phyloP scores from a whole-genome alignment of 2,797 vertebrate species.

The Sebastes reedi region DNA sequence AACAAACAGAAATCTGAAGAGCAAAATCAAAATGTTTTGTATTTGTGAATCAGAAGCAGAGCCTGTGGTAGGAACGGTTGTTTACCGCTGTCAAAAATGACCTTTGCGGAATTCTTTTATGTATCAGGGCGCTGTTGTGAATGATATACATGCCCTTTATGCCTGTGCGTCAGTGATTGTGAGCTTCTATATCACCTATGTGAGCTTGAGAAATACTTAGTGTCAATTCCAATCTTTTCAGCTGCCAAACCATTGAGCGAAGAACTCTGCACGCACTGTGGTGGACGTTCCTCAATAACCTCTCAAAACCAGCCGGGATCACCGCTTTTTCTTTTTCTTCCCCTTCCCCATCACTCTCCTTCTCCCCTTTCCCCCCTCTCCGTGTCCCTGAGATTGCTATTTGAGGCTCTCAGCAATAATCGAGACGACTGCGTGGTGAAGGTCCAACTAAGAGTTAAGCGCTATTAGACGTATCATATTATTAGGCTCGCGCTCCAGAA shows the following conservation, averaged over 20 bases:
- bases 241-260: conserved; percentile 60
- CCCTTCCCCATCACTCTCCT: conserved; percentile 20
- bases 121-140: background rate
- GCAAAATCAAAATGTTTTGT: conserved; percentile 76
- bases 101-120: conserved; percentile 50
- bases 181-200: conserved; percentile 54
- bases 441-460: conserved; percentile 63
- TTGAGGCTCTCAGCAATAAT: conserved; percentile 56
- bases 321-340: conserved; percentile 39
- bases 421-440: conserved; percentile 44
- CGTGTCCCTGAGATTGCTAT: conserved; percentile 36
- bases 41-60: conserved; percentile 72
- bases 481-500: conserved; percentile 59
- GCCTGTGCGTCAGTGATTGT: conserved; percentile 5
- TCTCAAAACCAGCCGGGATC: conserved; percentile 48
- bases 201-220: conserved; percentile 64
- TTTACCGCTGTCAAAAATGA: conserved; percentile 65
- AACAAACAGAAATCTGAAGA: conserved; percentile 71
- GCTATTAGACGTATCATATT: conserved; percentile 71
- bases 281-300: conserved; percentile 61
- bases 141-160: conserved; percentile 21
- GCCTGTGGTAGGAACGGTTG: conserved; percentile 50
- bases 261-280: conserved; percentile 54
- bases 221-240: conserved; percentile 63
- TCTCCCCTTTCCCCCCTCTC: conserved; percentile 30